Conservation (phyloP, 2,113 vertebrate genomes). For the Clinocottus analis region DNA sequence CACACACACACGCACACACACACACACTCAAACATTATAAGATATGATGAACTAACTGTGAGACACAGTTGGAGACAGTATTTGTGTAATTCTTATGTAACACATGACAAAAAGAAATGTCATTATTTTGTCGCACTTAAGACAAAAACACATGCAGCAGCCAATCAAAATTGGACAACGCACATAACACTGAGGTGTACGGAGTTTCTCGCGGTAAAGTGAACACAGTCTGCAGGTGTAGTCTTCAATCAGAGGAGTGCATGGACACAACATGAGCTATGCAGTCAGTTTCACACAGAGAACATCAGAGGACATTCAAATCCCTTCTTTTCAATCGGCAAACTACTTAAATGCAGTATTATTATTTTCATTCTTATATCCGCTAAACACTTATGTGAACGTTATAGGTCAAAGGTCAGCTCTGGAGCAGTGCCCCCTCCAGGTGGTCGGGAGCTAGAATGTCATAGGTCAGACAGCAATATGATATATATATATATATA, state of each 20-base stretch:
- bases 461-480: background rate
- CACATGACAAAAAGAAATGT: background rate
- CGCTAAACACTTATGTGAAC: background rate
- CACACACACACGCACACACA: conserved; percentile 20
- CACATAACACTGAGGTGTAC: background rate
- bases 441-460: background rate
- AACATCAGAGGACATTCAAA: background rate
- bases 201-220: too few relatives aligned
- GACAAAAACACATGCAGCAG: background rate
- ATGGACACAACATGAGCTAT: background rate
- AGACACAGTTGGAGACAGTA: background rate
- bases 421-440: background rate
- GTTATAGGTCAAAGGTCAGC: conserved; percentile 1
- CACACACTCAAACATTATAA: too few relatives aligned
- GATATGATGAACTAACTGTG: background rate
- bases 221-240: background rate
- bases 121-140: background rate
- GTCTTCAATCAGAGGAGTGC: background rate
- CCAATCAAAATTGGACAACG: background rate
- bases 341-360: background rate
- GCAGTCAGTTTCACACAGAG: background rate
- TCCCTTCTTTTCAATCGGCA: background rate
- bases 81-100: background rate
- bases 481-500: too few relatives aligned
- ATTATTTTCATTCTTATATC: background rate